Percentiles rank a stretch among this genome's conserved stretches.
Conservation (phyloP, 2,888 invertebrate species). For the Atethmia centrago region DNA sequence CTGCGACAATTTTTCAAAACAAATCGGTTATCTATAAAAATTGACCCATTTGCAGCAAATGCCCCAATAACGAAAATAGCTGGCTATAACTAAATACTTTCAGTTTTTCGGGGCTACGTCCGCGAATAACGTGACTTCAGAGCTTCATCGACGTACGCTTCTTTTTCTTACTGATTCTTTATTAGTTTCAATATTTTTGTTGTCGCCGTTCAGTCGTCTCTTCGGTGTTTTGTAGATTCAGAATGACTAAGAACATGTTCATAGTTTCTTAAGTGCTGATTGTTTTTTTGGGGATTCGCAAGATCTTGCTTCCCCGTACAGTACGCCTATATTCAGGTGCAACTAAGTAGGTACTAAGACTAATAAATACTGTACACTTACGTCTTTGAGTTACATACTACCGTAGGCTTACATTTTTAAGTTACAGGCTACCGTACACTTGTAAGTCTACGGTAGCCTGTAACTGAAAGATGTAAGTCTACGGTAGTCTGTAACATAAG, state of each 20-base stretch:
- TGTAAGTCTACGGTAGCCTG: too few species aligned
- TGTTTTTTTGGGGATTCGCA: neutral
- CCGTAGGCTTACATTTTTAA: neutral
- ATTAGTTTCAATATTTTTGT: neutral
- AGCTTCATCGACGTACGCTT: neutral
- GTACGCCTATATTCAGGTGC: neutral
- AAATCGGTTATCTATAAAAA: neutral
- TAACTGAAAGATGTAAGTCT: too few species aligned
- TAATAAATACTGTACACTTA: neutral
- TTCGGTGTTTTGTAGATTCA: neutral
- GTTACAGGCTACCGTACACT: neutral
- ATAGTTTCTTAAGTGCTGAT: neutral
- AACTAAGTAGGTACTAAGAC: neutral
- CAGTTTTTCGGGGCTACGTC: neutral
- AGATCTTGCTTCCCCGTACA: neutral
- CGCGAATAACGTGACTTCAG: slow-evolving; percentile 7
- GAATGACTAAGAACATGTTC: neutral
- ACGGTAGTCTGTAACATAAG: too few species aligned
- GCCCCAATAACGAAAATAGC: slow-evolving; percentile 33
- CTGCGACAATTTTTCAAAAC: neutral
- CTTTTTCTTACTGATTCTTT: neutral
- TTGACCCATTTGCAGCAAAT: slow-evolving; percentile 35
- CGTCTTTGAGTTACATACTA: neutral
- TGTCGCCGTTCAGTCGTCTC: neutral
- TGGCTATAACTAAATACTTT: slow-evolving; percentile 6